These are phyloP conservation scores for Therioaphis trifolii DNA, from an alignment of 2,888 invertebrate genomes.

Conservation along the genomic window DNA sequence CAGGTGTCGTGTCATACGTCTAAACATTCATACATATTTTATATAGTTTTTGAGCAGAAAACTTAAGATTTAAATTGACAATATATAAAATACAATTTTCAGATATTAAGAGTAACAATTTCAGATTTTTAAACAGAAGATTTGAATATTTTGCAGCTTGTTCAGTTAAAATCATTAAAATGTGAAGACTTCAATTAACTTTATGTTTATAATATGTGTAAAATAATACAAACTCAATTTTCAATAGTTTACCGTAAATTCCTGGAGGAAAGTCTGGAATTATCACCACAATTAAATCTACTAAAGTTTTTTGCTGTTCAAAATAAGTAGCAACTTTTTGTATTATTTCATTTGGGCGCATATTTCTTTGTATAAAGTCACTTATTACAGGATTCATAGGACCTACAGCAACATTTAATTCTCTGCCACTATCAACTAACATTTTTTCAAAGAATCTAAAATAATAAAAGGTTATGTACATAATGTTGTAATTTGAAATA, in stretches of 20 bases:
- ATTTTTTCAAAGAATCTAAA: constrained; percentile 17
- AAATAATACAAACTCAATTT: background rate
- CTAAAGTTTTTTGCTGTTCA: background rate
- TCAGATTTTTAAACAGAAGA: too few relatives aligned
- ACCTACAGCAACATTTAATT: constrained; percentile 10
- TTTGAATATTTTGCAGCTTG: background rate
- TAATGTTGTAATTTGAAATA: background rate
- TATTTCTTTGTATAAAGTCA: too few relatives aligned
- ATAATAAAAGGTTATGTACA: background rate
- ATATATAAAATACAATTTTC: too few relatives aligned
- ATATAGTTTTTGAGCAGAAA: too few relatives aligned
- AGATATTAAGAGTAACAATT: too few relatives aligned
- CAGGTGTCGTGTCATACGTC: too few relatives aligned
- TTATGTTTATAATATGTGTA: too few relatives aligned
- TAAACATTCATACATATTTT: too few relatives aligned
- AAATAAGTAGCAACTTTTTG: background rate
- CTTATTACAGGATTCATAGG: background rate
- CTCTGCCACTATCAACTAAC: constrained; percentile 8
- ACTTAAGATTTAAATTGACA: too few relatives aligned
- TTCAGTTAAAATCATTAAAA: too few relatives aligned
- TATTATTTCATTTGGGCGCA: background rate
- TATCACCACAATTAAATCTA: constrained; percentile 29
- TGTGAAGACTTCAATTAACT: too few relatives aligned
- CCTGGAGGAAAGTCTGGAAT: background rate
- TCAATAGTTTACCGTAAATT: constrained; percentile 15